Evolutionary conservation across 2,888 invertebrate species (phyloP).

Genomic region (Luffia ferchaultella): DNA sequence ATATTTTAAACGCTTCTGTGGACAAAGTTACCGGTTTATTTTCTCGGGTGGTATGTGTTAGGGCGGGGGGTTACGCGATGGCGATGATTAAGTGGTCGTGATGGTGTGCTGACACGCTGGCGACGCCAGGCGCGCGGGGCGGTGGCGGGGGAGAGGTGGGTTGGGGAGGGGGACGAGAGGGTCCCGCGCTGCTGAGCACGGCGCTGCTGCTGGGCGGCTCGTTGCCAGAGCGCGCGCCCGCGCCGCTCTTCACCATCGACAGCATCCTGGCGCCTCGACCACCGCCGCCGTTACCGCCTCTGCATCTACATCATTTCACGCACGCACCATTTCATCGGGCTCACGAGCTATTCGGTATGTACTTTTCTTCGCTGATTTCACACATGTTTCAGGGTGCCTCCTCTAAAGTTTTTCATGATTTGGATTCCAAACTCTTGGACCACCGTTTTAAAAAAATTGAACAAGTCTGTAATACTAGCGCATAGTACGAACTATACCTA

Average conservation of each 20-base stretch:
- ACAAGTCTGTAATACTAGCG: no score
- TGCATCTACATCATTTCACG: conserved; percentile 66
- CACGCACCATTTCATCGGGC: conserved; percentile 73
- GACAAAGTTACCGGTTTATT: no score
- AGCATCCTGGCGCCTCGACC: conserved; percentile 83
- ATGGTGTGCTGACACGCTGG: conserved; percentile 23
- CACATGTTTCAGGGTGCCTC: no score
- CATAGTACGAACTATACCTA: no score
- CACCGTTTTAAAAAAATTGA: no score
- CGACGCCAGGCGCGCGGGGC: conserved; percentile 18
- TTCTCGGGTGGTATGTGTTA: no score
- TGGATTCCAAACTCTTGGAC: no score
- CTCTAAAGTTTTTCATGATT: no score
- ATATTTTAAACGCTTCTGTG: no score
- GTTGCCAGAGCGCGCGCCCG: conserved; percentile 53
- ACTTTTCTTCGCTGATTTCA: no score
- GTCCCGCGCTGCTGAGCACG: conserved; percentile 48
- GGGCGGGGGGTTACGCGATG: background rate
- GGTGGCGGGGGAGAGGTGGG: conserved; percentile 42
- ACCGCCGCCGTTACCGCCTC: conserved; percentile 64
- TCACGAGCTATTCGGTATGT: conserved; percentile 84
- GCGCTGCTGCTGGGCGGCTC: conserved; percentile 58
- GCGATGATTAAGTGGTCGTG: conserved; percentile 24
- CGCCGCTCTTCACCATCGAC: conserved; percentile 83
- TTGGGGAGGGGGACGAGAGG: conserved; percentile 44